Base-by-base conservation (phyloP, 2,797 vertebrate species). In the Vireo griseus region DNA sequence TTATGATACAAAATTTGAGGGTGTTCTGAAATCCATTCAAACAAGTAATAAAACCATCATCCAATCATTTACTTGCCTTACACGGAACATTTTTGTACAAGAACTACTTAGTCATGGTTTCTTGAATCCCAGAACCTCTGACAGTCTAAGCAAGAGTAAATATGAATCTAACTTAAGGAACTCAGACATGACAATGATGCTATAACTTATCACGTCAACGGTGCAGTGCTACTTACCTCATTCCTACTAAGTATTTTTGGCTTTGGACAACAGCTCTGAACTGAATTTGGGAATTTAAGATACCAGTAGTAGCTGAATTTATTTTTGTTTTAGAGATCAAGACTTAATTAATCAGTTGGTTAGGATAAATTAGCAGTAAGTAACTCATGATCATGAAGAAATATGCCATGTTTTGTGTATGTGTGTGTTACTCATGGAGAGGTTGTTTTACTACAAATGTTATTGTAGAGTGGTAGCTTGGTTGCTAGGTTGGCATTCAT, bases 401-500 rank as follows among this genome's bases (percentile, higher is more conserved):
- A 87, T 76, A 90, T 55, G 88, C 55, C 72, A 77, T 29, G 31
- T 88, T 96, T 91, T 93, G 39, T 42, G 1, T 48, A 12, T 92
- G 61, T 75, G 39, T 69, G 33, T 77, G 57, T 86, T 73, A 93
- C 94, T 96, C 76, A 58, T 21, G 68, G 59, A 96, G 61, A 97
- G 52, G 29, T 35, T 95, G 77, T 95, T 95, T 86, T 68, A 90
- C 95, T 96, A 97, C 96, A 96, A 97, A 98, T 97, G 93, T 95
- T 97, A 91, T 96, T 67, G 88, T 82, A 95, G 85, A 94, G 79
- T 86, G 86, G 92, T 95, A 91, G 89, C 95, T 94, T 94, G 75
- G 94, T 96, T 97, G 97, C 97, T 97, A 93, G 83, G 92, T 85
- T 98, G 97, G 96, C 95, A 92, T 87, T 71, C 92, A 89, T 95